Evolutionary conservation across 2,888 invertebrate species (phyloP).

Genomic region (Agonopterix heracliana): DNA sequence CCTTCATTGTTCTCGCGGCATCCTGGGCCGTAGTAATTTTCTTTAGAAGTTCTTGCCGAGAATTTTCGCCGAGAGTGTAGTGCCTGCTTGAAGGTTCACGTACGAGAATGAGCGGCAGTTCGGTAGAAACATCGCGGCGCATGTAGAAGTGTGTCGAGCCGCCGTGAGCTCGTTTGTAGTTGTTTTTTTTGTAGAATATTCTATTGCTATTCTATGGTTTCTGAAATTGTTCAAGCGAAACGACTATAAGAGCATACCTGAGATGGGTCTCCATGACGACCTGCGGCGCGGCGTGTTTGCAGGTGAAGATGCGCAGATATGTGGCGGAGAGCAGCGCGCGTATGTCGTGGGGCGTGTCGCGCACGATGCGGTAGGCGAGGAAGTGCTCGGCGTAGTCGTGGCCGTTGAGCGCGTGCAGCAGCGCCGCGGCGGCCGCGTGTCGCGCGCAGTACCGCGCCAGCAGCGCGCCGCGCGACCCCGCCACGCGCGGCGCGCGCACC

Average conservation of each 20-base stretch:
- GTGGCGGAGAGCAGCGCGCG: slow-evolving; percentile 86
- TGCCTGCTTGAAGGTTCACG: too few relatives aligned
- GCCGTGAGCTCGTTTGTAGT: too few relatives aligned
- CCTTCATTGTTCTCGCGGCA: too few relatives aligned
- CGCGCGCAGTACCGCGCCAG: slow-evolving; percentile 87
- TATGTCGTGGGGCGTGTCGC: slow-evolving; percentile 86
- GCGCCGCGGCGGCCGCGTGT: slow-evolving; percentile 78
- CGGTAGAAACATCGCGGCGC: too few relatives aligned
- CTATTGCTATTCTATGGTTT: too few relatives aligned
- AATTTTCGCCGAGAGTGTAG: too few relatives aligned
- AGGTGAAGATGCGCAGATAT: slow-evolving; percentile 83
- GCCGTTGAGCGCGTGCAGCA: slow-evolving; percentile 82
- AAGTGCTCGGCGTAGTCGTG: slow-evolving; percentile 84
- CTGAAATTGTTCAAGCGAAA: too few relatives aligned
- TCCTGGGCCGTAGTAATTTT: too few relatives aligned
- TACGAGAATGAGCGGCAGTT: too few relatives aligned
- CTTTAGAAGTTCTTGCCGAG: too few relatives aligned
- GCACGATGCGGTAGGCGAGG: slow-evolving; percentile 87
- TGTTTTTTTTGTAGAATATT: too few relatives aligned
- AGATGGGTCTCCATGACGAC: slow-evolving; percentile 79
- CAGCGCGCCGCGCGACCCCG: slow-evolving; percentile 86
- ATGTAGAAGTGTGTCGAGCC: too few relatives aligned
- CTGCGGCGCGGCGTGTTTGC: slow-evolving; percentile 68
- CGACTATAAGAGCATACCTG: slow-evolving; percentile 47
- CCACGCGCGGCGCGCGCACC: slow-evolving; percentile 81